Percentiles rank a stretch among this genome's conserved stretches.
Conservation (phyloP, 2,888 invertebrate genomes). For the Acleris literana region DNA sequence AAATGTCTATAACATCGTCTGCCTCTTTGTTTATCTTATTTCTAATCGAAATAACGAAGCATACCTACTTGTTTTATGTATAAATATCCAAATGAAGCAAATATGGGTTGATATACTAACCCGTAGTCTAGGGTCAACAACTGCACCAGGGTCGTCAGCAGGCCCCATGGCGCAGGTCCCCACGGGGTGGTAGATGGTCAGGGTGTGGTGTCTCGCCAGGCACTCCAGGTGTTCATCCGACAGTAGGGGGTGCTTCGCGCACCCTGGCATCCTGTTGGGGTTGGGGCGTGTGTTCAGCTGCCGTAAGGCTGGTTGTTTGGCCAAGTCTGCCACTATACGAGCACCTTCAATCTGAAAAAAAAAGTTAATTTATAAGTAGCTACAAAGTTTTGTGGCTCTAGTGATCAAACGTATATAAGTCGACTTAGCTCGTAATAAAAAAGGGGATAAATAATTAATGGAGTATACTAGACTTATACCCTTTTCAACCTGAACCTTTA, state of each 20-base stretch:
- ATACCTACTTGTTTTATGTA: too few relatives aligned
- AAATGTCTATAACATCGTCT: too few relatives aligned
- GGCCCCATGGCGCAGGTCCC: conserved; percentile 93
- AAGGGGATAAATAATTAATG: too few relatives aligned
- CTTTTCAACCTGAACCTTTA: too few relatives aligned
- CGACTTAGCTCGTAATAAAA: too few relatives aligned
- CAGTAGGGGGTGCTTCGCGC: conserved; percentile 83
- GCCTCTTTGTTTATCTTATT: not conserved
- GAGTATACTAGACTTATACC: too few relatives aligned
- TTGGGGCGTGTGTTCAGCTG: conserved; percentile 86
- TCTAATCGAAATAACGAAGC: too few relatives aligned
- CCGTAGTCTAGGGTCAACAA: conserved; percentile 87
- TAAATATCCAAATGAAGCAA: too few relatives aligned
- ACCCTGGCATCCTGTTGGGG: conserved; percentile 86
- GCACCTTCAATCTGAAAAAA: conserved; percentile 87
- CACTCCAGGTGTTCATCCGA: conserved; percentile 92
- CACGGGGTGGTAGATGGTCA: conserved; percentile 92
- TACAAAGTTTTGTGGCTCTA: too few relatives aligned
- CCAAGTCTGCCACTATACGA: conserved; percentile 85
- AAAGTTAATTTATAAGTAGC: too few relatives aligned
- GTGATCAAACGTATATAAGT: too few relatives aligned
- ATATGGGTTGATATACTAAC: conserved; percentile 46
- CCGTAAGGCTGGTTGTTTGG: conserved; percentile 84
- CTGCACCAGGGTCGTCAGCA: conserved; percentile 75
- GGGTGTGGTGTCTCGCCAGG: conserved; percentile 87